These are phyloP conservation scores for Tachysurus vachellii DNA, from an alignment of 2,113 vertebrate species.

Conservation along the genomic window DNA sequence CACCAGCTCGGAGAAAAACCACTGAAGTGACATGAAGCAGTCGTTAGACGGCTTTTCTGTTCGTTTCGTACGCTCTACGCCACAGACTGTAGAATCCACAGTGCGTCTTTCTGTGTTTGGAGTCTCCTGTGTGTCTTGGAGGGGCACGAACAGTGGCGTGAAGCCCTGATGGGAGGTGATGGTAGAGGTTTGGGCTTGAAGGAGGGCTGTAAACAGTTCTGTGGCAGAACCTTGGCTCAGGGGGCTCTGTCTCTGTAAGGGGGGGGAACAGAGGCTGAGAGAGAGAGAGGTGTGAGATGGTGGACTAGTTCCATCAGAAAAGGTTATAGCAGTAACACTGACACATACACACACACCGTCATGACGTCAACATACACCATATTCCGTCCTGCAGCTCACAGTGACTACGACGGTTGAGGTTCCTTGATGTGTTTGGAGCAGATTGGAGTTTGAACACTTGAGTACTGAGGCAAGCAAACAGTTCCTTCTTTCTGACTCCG, in stretches of 20 bases:
- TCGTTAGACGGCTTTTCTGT: slow-evolving; percentile 48
- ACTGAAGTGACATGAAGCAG: slow-evolving; percentile 51
- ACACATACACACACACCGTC: not conserved
- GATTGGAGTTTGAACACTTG: not conserved
- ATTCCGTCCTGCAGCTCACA: slow-evolving; percentile 5
- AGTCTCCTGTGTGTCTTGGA: slow-evolving; percentile 53
- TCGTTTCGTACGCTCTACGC: slow-evolving; percentile 34
- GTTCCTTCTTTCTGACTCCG: not conserved
- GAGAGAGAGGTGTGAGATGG: slow-evolving; percentile 14
- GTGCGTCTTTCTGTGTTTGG: slow-evolving; percentile 57
- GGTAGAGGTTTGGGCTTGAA: slow-evolving; percentile 13
- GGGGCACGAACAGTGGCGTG: slow-evolving; percentile 48
- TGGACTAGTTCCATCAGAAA: slow-evolving; percentile 12
- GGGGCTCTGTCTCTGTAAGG: slow-evolving; percentile 31
- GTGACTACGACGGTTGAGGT: slow-evolving; percentile 11
- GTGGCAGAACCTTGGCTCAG: slow-evolving; percentile 38
- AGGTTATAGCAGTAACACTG: slow-evolving; percentile 22
- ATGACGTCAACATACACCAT: not conserved
- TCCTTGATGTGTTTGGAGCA: not conserved
- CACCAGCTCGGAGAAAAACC: slow-evolving; percentile 10
- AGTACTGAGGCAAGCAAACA: not conserved
- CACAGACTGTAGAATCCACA: slow-evolving; percentile 44
- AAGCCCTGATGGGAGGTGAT: slow-evolving; percentile 40
- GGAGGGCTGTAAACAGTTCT: slow-evolving; percentile 67
- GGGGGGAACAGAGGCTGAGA: slow-evolving; percentile 36